Base-by-base conservation (phyloP, 2,797 vertebrate genomes). In the Tangara arthus region DNA sequence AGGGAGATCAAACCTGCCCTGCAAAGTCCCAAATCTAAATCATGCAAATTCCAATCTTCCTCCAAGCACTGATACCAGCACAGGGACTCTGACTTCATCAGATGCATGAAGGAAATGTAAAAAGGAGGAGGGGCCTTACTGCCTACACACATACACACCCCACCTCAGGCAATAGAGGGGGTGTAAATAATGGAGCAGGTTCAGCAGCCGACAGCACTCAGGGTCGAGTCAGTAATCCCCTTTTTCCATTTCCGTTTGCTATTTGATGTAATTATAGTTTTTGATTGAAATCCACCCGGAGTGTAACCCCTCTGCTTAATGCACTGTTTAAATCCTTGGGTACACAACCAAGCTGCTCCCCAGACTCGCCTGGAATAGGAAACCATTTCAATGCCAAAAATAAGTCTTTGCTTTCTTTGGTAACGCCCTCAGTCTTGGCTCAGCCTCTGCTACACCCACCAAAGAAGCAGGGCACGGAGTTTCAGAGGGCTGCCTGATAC, bases 221-320 rank as follows among this genome's bases (percentile, higher is more conserved):
- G 93, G 91, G 91, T 93, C 76, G 63, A 86, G 56, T 75, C 32
- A 86, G 80, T 96, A 97, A 98, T 97, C 97, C 96, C 86, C 94
- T 95, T 96, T 95, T 94, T 95, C 96, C 94, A 94, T 96, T 98
- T 98, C 97, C 86, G 71, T 89, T 97, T 96, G 96, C 95, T 97
- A 95, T 94, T 93, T 93, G 96, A 96, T 96, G 96, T 98, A 97
- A 98, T 98, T 97, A 98, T 87, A 96, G 95, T 97, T 98, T 97
- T 93, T 97, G 97, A 96, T 95, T 96, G 96, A 97, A 97, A 97
- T 95, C 88, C 93, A 95, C 95, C 93, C 60, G 3, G 95, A 96
- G 93, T 84, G 92, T 79, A 96, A 91, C 94, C 90, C 93, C 94
- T 95, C 82, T 35, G 93, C 95, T 97, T 96, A 97, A 97, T 86